Evolutionary conservation across 1,140 invertebrate species (phyloP).

Genomic region (Palaemon carinicauda): DNA sequence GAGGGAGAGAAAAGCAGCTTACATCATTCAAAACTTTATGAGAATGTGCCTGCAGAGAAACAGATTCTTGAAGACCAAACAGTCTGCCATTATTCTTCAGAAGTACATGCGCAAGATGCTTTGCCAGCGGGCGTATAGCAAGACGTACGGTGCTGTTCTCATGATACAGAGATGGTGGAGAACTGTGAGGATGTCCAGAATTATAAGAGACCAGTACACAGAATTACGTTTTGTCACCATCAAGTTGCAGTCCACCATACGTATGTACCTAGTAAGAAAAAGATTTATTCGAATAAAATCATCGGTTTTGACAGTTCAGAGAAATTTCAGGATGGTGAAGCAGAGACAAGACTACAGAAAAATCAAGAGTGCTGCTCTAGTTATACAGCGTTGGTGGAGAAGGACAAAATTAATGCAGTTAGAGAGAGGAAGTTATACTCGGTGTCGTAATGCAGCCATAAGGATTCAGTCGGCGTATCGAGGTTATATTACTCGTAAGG

Average conservation of each 20-base stretch:
- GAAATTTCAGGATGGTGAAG: conserved; percentile 27
- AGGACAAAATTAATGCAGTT: background rate
- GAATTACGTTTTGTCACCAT: conserved; percentile 24
- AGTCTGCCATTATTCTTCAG: background rate
- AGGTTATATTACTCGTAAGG: background rate
- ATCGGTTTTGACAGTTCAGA: conserved; percentile 26
- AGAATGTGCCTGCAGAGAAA: background rate
- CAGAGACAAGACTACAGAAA: conserved; percentile 21
- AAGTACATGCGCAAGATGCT: background rate
- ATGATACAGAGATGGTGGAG: conserved; percentile 28
- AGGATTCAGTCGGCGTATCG: background rate
- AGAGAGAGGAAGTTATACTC: background rate
- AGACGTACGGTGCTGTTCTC: background rate
- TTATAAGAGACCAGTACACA: conserved; percentile 36
- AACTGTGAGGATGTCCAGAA: background rate
- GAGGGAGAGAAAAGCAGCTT: background rate
- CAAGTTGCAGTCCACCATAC: conserved; percentile 31
- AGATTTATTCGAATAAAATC: background rate
- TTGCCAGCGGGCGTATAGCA: background rate
- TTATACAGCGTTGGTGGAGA: conserved; percentile 3
- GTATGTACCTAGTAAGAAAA: conserved; percentile 8
- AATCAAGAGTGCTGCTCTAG: background rate
- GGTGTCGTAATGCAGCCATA: background rate
- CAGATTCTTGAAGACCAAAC: background rate
- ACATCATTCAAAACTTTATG: background rate